Evolutionary conservation across 1,140 invertebrate species (phyloP).

Genomic region (Proales similis): DNA sequence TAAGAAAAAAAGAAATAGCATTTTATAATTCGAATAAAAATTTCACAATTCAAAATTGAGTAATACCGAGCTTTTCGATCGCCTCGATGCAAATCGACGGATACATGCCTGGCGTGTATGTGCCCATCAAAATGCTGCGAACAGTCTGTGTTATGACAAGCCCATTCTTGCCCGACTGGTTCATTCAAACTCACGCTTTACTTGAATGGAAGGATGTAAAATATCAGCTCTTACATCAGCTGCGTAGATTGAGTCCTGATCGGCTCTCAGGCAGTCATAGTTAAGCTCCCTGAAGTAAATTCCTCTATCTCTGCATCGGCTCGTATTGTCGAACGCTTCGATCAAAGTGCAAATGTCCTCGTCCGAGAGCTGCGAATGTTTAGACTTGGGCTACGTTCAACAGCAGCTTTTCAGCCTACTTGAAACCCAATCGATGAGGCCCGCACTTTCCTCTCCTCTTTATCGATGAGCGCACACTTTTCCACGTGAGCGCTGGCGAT

Average conservation of each 20-base stretch:
- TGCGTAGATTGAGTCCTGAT: constrained; percentile 52
- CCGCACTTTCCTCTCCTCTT: constrained; percentile 44
- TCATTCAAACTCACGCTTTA: constrained; percentile 15
- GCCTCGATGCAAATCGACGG: constrained; percentile 53
- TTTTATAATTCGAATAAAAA: not conserved
- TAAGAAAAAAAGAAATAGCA: constrained; percentile 5
- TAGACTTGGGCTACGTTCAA: not conserved
- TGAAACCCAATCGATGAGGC: constrained; percentile 48
- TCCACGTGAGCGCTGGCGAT: constrained; percentile 50
- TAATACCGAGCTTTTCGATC: constrained; percentile 53
- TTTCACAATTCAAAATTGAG: not conserved
- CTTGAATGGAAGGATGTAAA: not conserved
- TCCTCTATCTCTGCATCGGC: constrained; percentile 49
- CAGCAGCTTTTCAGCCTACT: constrained; percentile 40
- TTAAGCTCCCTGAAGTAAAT: constrained; percentile 50
- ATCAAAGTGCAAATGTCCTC: constrained; percentile 40
- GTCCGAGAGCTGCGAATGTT: not conserved
- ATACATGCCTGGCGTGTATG: constrained; percentile 50
- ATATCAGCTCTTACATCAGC: constrained; percentile 47
- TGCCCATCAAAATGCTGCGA: constrained; percentile 47
- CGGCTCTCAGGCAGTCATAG: constrained; percentile 50
- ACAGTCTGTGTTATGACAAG: constrained; percentile 48
- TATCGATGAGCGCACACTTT: constrained; percentile 48
- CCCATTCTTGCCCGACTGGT: constrained; percentile 45
- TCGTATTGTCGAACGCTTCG: constrained; percentile 50